These are phyloP conservation scores for Ceriagrion tenellum DNA, from an alignment of 2,888 invertebrate genomes.

Conservation along the genomic window DNA sequence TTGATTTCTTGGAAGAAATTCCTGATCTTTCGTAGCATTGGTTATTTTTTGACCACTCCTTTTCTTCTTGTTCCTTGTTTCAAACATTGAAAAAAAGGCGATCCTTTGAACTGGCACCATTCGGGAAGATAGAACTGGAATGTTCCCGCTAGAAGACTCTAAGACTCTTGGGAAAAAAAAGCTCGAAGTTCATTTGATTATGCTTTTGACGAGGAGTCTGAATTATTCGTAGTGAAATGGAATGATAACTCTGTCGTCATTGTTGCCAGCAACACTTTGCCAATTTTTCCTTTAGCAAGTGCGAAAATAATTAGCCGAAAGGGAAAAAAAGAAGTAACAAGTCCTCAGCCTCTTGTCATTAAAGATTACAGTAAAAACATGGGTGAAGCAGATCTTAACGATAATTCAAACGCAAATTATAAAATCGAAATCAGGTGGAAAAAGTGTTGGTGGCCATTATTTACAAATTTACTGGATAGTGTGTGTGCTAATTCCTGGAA, in stretches of 20 bases:
- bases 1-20: no score
- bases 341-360: neutral
- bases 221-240: no score
- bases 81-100: neutral
- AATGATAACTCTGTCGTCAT: no score
- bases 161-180: neutral
- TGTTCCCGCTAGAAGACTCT: neutral
- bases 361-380: neutral
- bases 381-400: neutral
- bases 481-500: neutral
- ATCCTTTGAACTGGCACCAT: neutral
- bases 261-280: neutral
- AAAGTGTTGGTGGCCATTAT: neutral
- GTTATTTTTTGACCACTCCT: neutral
- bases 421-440: no score
- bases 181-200: no score
- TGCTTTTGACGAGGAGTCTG: no score
- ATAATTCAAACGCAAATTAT: neutral
- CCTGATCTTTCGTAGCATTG: no score
- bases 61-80: neutral
- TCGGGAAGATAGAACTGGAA: conserved; percentile 10
- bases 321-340: neutral
- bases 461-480: neutral
- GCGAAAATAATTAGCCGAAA: neutral
- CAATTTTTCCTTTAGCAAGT: neutral